phyloP scores from a whole-genome alignment of 2,888 invertebrate species.

The Torymus aiolomorphi region DNA sequence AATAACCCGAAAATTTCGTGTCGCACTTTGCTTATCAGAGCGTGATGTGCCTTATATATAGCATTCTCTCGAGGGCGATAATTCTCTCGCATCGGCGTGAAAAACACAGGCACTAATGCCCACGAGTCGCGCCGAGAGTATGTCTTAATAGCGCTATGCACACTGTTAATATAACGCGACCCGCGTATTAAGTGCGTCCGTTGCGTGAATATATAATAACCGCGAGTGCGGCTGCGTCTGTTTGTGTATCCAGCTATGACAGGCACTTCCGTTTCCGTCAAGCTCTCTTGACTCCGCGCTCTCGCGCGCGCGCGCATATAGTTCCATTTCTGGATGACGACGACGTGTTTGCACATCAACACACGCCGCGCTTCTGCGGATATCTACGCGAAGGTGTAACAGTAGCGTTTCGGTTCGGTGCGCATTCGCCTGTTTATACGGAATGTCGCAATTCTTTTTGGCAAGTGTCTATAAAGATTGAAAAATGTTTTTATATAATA shows the following conservation, averaged over 20 bases:
- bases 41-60: not conserved
- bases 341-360: not conserved
- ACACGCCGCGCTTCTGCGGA: not conserved
- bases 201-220: conserved; percentile 71
- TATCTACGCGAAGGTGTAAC: too few species aligned
- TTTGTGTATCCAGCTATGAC: conserved; percentile 74
- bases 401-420: too few species aligned
- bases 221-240: conserved; percentile 63
- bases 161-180: not conserved
- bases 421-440: too few species aligned
- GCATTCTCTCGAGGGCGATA: too few species aligned
- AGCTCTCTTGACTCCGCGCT: not conserved
- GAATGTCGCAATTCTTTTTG: too few species aligned
- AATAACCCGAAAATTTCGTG: not conserved
- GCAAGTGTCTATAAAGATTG: too few species aligned
- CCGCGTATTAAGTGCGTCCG: conserved; percentile 67
- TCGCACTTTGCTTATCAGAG: conserved; percentile 28
- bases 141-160: conserved; percentile 32
- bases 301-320: not conserved
- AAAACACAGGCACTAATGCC: too few species aligned
- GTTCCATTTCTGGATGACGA: conserved; percentile 18
- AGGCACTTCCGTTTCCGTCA: conserved; percentile 74
- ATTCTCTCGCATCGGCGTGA: too few species aligned
- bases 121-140: not conserved
- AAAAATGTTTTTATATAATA: too few species aligned